These are phyloP conservation scores for Atlantisia rogersi DNA, from an alignment of 2,113 vertebrate species.

Conservation along the genomic window DNA sequence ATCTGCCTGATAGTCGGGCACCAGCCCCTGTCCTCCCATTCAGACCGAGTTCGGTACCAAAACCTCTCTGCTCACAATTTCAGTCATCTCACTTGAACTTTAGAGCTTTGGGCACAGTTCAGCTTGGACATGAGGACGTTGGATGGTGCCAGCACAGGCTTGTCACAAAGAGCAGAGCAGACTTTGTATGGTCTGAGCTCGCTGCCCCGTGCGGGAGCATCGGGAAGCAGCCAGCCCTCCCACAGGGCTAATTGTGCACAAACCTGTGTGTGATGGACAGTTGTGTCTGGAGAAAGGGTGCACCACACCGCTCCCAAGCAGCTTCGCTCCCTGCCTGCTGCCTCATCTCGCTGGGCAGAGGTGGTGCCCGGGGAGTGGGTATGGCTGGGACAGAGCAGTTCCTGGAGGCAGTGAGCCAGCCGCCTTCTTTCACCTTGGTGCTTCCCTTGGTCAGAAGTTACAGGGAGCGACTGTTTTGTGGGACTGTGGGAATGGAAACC, in stretches of 20 bases:
- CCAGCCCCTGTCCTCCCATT: neutral
- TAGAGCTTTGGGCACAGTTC: neutral
- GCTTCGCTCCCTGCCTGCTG: neutral
- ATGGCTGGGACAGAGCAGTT: accelerated
- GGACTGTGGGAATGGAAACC: neutral
- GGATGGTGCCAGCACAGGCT: accelerated
- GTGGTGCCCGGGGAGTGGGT: accelerated
- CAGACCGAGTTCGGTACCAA: neutral
- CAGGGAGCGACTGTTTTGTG: neutral
- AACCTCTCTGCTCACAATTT: neutral
- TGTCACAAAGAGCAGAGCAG: neutral
- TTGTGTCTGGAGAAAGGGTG: neutral
- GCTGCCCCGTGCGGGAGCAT: accelerated
- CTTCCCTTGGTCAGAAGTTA: neutral
- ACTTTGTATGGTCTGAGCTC: neutral
- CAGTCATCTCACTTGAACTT: neutral
- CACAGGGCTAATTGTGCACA: accelerated
- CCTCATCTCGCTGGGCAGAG: accelerated
- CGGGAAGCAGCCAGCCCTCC: neutral
- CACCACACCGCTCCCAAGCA: neutral
- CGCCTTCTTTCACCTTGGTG: neutral
- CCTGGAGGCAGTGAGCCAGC: accelerated
- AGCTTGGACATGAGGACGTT: accelerated
- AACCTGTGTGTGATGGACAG: accelerated
- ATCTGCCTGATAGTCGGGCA: neutral